phyloP scores from a whole-genome alignment of 2,113 vertebrate species.

The Paramormyrops kingsleyae region DNA sequence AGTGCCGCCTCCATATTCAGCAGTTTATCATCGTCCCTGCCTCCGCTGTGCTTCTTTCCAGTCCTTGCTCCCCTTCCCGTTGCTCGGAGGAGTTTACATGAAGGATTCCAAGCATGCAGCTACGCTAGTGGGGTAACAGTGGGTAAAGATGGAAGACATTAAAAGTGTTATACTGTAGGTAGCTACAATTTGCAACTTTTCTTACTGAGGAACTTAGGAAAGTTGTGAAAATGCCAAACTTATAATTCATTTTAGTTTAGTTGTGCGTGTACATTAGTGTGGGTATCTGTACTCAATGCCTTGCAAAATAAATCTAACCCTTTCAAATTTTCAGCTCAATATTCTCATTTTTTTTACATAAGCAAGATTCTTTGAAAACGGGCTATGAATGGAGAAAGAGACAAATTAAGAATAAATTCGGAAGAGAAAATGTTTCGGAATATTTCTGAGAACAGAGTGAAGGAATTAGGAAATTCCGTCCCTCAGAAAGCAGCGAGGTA shows the following conservation, averaged over 20 bases:
- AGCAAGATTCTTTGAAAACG: not conserved
- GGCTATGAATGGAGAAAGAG: not conserved
- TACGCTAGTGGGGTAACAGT: not conserved
- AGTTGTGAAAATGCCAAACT: not conserved
- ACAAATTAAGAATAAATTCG: not conserved
- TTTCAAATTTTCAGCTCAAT: not conserved
- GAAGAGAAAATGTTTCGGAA: not conserved
- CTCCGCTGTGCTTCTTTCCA: not conserved
- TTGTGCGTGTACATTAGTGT: not conserved
- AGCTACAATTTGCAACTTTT: not conserved
- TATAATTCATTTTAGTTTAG: not conserved
- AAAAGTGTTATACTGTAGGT: not conserved
- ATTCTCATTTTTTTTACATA: not conserved
- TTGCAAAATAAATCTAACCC: not conserved
- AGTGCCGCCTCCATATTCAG: not conserved
- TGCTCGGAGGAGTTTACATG: not conserved
- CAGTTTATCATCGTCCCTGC: conserved; percentile 16
- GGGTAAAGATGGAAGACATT: not conserved
- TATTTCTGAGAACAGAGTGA: not conserved
- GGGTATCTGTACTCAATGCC: not conserved
- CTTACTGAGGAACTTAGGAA: not conserved
- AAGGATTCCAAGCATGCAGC: not conserved
- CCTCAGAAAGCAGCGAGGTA: not conserved
- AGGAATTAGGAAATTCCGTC: not conserved
- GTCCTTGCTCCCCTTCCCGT: not conserved